Evolutionary conservation across 2,888 invertebrate species (phyloP), one percentile per base, ranked within the genome.

Genomic region (Pediacus dermestoides): DNA sequence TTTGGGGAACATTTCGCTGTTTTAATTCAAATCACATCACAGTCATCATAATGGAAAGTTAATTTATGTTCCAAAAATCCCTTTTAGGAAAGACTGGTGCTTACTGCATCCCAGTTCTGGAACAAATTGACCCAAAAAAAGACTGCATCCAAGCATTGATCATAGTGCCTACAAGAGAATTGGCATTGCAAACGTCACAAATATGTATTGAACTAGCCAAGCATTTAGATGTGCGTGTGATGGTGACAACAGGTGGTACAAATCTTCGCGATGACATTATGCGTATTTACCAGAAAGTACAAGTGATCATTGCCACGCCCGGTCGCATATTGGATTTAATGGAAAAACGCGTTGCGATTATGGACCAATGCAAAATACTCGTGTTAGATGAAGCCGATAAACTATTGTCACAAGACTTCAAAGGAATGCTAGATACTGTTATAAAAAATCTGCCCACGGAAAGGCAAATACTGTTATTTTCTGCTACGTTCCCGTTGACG

Each of bases 181-280:
- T 99, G 71, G 99, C 99, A 48, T 79, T 97, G 62, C 99, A 99
- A 74, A 99, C 97, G 66, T 95, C 96, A 76, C 97, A 97, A 77
- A 99, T 99, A 69, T 95, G 97, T 74, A 96, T 96, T 70, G 97
- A 99, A 73, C 78, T 99, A 63, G 89, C 95, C 52, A 97, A 97
- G 73, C 96, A 99, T 73, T 82, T 96, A 76, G 87, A 91, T 67
- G 85, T 94, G 63, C 89, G 95, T 70, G 92, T 96, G 54, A 99
- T 99, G 99, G 99, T 99, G 49, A 97, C 97, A 60, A 99, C 99
- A 55, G 99, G 99, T 67, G 99, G 99, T 60, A 99, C 97, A 57
- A 88, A 88, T 74, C 77, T 91, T 63, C 87, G 95, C 68, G 97
- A 99, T 74, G 99, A 99, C 73, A 99, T 99, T 70, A 92, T 99